Conservation (phyloP, 2,113 vertebrate genomes). For the Thymallus thymallus region DNA sequence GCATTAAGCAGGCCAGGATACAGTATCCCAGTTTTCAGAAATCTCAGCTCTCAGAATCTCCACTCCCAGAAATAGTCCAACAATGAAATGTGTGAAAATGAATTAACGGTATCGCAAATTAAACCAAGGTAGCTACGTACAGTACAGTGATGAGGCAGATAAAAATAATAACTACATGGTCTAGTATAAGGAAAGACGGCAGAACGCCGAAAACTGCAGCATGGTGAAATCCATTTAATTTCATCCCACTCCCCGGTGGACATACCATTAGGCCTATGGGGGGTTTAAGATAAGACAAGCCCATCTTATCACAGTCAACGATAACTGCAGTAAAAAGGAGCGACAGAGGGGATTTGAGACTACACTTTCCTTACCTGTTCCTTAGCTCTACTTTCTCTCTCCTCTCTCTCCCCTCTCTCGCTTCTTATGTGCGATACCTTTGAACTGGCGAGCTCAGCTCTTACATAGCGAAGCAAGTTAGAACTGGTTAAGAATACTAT, state of each 20-base stretch:
- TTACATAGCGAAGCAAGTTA: slow-evolving; percentile 31
- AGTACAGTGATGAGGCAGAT: background rate
- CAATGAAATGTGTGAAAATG: background rate
- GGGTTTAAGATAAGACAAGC: slow-evolving; percentile 70
- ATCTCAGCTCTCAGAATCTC: background rate
- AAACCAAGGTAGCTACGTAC: background rate
- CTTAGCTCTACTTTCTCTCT: background rate
- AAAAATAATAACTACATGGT: background rate
- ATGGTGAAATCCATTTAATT: slow-evolving; percentile 63
- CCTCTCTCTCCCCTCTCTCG: background rate
- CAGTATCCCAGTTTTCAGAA: background rate
- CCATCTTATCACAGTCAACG: slow-evolving; percentile 68
- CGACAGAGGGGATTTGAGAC: slow-evolving; percentile 64
- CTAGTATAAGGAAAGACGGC: slow-evolving; percentile 24
- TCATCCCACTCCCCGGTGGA: slow-evolving; percentile 50
- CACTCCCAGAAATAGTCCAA: background rate
- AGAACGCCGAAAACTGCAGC: slow-evolving; percentile 42
- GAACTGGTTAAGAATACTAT: slow-evolving; percentile 3
- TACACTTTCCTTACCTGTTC: slow-evolving; percentile 51
- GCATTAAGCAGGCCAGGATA: background rate
- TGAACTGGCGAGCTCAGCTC: slow-evolving; percentile 39
- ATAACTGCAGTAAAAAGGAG: slow-evolving; percentile 65
- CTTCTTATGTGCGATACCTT: slow-evolving; percentile 29
- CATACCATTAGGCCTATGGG: slow-evolving; percentile 59
- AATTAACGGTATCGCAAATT: background rate